Percentiles rank a stretch among this genome's conserved stretches.
Conservation (phyloP, 2,113 vertebrate genomes). For the Myanophis thanlyinensis region DNA sequence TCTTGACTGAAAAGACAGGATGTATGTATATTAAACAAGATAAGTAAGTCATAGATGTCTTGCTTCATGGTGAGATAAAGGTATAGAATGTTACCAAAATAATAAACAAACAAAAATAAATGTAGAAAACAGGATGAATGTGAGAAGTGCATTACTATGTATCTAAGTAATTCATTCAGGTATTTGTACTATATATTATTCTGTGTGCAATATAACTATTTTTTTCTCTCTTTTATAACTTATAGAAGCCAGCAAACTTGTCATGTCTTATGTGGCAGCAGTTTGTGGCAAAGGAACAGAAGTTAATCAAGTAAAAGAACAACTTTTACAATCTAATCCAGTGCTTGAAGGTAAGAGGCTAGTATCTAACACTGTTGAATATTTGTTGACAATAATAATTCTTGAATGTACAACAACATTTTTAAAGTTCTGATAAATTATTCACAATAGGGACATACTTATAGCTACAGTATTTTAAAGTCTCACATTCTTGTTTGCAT, state of each 20-base stretch:
- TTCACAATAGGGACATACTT: not conserved
- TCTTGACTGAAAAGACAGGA: not conserved
- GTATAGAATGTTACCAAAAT: not conserved
- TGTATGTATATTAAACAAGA: not conserved
- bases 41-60: not conserved
- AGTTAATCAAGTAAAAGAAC: conserved; percentile 99
- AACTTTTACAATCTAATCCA: conserved; percentile 97
- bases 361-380: fast-evolving
- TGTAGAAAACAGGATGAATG: not conserved
- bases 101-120: not conserved
- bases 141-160: not conserved
- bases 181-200: not conserved
- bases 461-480: not conserved
- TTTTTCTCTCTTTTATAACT: not conserved
- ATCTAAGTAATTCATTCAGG: not conserved
- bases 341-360: conserved; percentile 91
- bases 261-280: conserved; percentile 98
- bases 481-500: not conserved
- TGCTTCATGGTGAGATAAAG: not conserved
- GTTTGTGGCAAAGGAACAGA: conserved; percentile 98
- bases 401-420: not conserved
- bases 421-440: not conserved
- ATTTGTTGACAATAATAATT: not conserved
- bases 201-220: not conserved
- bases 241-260: conserved; percentile 97